A percentile compares a stretch with the other conserved stretches of the same genome.
phyloP scores from a whole-genome alignment of 2,888 invertebrate species.

The Andrena praecox region DNA sequence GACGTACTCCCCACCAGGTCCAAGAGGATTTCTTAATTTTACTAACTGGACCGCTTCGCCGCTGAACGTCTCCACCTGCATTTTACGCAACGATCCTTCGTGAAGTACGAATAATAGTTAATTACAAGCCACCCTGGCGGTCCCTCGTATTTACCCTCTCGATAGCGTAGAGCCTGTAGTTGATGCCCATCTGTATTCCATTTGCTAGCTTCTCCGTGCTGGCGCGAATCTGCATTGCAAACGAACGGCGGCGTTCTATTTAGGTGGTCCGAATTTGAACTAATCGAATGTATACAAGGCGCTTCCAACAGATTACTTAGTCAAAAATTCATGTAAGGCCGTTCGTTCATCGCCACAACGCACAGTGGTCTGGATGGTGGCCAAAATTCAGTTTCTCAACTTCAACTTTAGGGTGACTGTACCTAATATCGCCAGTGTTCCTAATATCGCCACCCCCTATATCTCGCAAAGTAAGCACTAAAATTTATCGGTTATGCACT shows the following conservation, averaged over 20 bases:
- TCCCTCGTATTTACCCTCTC: conserved; percentile 87
- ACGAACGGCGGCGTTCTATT: background rate
- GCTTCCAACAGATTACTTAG: too few relatives aligned
- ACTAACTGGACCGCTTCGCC: conserved; percentile 91
- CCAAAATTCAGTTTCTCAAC: too few relatives aligned
- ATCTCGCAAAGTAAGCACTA: too few relatives aligned
- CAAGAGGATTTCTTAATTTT: conserved; percentile 90
- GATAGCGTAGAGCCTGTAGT: conserved; percentile 91
- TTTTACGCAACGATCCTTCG: conserved; percentile 29
- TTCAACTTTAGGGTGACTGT: too few relatives aligned
- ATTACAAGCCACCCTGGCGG: conserved; percentile 1
- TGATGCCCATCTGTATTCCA: conserved; percentile 91
- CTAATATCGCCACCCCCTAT: too few relatives aligned
- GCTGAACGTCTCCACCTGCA: conserved; percentile 89
- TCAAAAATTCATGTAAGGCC: too few relatives aligned
- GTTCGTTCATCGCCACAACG: too few relatives aligned
- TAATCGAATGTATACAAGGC: too few relatives aligned
- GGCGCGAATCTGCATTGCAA: conserved; percentile 86
- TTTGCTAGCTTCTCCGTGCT: conserved; percentile 89
- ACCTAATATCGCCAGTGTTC: too few relatives aligned
- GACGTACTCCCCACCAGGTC: conserved; percentile 88
- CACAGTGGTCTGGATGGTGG: too few relatives aligned
- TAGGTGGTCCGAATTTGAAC: background rate
- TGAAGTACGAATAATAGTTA: conserved; percentile 2
- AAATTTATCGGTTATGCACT: too few relatives aligned